A percentile compares a stretch with the other conserved stretches of the same genome.
These are phyloP conservation scores for Criorhina ranunculi DNA, from an alignment of 2,888 invertebrate species.

Conservation along the genomic window DNA sequence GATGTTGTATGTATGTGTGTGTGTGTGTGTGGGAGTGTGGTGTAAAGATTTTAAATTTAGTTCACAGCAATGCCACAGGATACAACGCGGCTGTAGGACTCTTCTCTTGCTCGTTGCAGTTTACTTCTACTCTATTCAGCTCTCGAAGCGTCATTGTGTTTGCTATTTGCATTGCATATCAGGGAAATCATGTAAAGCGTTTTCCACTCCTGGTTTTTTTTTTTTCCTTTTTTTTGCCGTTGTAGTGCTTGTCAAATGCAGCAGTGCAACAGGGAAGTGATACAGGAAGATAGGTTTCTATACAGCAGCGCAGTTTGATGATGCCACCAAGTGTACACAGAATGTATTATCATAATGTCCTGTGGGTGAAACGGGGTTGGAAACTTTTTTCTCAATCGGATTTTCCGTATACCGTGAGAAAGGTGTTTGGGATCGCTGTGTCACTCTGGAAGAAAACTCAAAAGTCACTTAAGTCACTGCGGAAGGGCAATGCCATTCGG, in stretches of 20 bases:
- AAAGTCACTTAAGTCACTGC: neutral
- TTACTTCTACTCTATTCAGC: constrained; percentile 40
- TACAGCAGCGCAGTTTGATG: constrained; percentile 45
- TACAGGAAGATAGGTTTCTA: constrained; percentile 65
- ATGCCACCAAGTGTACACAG: constrained; percentile 23
- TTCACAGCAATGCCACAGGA: constrained; percentile 71
- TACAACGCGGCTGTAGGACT: constrained; percentile 41
- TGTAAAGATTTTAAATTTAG: constrained; percentile 70
- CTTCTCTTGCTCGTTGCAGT: constrained; percentile 6
- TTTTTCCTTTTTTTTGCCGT: neutral
- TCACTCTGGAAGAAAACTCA: neutral
- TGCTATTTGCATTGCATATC: constrained; percentile 74
- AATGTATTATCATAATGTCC: constrained; percentile 62
- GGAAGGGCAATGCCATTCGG: constrained; percentile 8
- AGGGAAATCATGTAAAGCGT: constrained; percentile 69
- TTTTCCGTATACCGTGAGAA: constrained; percentile 36
- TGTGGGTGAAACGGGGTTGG: constrained; percentile 60
- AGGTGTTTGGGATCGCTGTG: neutral
- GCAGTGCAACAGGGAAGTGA: constrained; percentile 58
- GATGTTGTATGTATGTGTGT: constrained; percentile 9
- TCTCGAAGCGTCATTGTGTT: constrained; percentile 61
- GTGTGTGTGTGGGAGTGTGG: constrained; percentile 1
- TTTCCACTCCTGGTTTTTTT: constrained; percentile 42
- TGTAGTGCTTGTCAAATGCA: constrained; percentile 67
- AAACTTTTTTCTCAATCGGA: constrained; percentile 47